phyloP scores from a whole-genome alignment of 37 sponge, comb jelly and placozoan species.

The Petrosia ficiformis region DNA sequence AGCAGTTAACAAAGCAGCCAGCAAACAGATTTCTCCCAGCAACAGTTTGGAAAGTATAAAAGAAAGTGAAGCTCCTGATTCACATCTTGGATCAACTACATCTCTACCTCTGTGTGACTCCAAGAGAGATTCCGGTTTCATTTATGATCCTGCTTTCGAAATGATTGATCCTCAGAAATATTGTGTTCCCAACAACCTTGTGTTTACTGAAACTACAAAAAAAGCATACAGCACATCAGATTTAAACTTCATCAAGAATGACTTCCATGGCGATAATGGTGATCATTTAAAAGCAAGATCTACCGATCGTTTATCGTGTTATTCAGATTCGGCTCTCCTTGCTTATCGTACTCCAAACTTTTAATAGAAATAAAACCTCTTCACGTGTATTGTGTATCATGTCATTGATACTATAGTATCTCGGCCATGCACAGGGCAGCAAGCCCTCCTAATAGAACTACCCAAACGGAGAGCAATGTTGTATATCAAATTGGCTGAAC shows the following conservation, averaged over 20 bases:
- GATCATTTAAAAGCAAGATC: background rate
- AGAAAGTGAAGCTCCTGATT: background rate
- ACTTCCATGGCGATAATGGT: background rate
- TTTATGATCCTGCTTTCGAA: background rate
- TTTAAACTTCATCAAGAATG: slow-evolving; percentile 30
- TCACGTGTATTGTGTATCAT: no score
- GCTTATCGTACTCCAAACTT: no score
- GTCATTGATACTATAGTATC: no score
- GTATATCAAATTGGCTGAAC: no score
- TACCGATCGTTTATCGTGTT: background rate
- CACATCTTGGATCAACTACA: background rate
- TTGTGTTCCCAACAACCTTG: slow-evolving; percentile 31
- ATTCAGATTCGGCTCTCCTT: background rate
- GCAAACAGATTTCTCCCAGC: background rate
- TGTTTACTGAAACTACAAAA: background rate
- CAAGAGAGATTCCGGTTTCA: slow-evolving; percentile 4
- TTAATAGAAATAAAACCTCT: no score
- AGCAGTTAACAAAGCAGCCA: background rate
- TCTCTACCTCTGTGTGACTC: background rate
- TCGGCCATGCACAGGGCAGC: no score
- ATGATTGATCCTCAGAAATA: background rate
- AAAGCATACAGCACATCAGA: slow-evolving; percentile 16
- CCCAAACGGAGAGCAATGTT: no score
- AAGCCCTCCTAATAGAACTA: no score
- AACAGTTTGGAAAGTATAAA: background rate